Percentiles rank a stretch among this genome's conserved stretches.
Conservation (phyloP, 1,140 invertebrate genomes). For the Pseudomyrmex concolor region DNA sequence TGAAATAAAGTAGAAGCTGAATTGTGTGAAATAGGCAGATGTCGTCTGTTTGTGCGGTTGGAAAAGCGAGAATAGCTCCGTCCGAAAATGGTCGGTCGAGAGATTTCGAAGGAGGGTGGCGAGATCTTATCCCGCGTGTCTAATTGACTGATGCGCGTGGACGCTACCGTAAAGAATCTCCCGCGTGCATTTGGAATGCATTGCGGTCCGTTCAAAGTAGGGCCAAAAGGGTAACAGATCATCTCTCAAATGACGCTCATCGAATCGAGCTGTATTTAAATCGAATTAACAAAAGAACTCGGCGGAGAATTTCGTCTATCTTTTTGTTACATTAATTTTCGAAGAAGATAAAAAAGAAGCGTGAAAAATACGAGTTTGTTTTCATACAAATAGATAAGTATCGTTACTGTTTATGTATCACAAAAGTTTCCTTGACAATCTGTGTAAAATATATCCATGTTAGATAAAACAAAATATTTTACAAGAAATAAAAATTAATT, state of each 20-base stretch:
- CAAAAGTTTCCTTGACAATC: too few relatives aligned
- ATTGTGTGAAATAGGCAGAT: conserved; percentile 28
- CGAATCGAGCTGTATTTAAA: conserved; percentile 80
- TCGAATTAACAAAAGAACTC: conserved; percentile 72
- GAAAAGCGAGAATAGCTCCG: conserved; percentile 12
- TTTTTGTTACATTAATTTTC: conserved; percentile 30
- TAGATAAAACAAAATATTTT: too few relatives aligned
- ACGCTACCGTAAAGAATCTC: conserved; percentile 79
- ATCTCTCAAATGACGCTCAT: conserved; percentile 76
- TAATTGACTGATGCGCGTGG: conserved; percentile 75
- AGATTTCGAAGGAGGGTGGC: conserved; percentile 40
- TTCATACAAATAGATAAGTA: too few relatives aligned
- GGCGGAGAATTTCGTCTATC: neutral
- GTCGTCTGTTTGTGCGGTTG: conserved; percentile 29
- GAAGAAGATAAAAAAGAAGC: too few relatives aligned
- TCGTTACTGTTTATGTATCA: too few relatives aligned
- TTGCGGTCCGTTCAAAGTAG: conserved; percentile 74
- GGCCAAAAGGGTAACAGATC: conserved; percentile 59
- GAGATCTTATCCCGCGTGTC: conserved; percentile 69
- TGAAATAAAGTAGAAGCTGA: conserved; percentile 2
- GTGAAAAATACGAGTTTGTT: too few relatives aligned
- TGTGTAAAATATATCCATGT: too few relatives aligned
- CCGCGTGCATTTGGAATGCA: conserved; percentile 76
- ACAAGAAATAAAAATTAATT: too few relatives aligned
- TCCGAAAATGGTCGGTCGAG: neutral